Percentiles rank a stretch among this genome's conserved stretches.
Conservation (phyloP, 2,888 invertebrate species). For the Parnassius orleans region DNA sequence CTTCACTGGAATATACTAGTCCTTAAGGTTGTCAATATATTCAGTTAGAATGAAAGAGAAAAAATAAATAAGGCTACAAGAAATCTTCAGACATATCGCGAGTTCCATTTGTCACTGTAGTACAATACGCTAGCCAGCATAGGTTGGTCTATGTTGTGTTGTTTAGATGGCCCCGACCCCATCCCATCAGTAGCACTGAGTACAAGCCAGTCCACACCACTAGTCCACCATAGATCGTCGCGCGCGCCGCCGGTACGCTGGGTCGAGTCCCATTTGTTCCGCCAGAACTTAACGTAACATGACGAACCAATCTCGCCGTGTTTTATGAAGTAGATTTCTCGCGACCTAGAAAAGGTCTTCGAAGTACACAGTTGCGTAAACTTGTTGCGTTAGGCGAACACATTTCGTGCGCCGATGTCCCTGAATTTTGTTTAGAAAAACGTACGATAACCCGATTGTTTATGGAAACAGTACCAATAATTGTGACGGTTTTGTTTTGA, state of each 20-base stretch:
- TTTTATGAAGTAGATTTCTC: constrained; percentile 2
- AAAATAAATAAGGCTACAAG: neutral
- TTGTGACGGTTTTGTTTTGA: neutral
- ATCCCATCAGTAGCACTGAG: constrained; percentile 48
- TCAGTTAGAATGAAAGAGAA: no score
- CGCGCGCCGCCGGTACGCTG: constrained; percentile 51
- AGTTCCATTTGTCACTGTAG: constrained; percentile 31
- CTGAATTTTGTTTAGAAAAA: constrained; percentile 13
- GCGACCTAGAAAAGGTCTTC: neutral
- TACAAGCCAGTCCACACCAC: constrained; percentile 32
- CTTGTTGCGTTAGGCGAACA: constrained; percentile 16
- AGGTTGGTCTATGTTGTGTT: constrained; percentile 49
- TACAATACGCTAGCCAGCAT: constrained; percentile 44
- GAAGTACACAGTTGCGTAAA: constrained; percentile 19
- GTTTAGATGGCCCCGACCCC: constrained; percentile 68
- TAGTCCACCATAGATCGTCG: constrained; percentile 69
- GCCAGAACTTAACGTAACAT: constrained; percentile 9
- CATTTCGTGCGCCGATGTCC: constrained; percentile 9
- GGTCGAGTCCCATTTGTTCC: constrained; percentile 4
- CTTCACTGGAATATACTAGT: no score
- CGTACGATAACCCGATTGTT: neutral
- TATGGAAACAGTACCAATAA: no score
- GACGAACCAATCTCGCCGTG: constrained; percentile 25
- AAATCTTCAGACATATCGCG: constrained; percentile 36
- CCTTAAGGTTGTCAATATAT: no score